Base-by-base conservation (phyloP, 92 coral and sea anemone genomes). In the Desmophyllum pertusum region DNA sequence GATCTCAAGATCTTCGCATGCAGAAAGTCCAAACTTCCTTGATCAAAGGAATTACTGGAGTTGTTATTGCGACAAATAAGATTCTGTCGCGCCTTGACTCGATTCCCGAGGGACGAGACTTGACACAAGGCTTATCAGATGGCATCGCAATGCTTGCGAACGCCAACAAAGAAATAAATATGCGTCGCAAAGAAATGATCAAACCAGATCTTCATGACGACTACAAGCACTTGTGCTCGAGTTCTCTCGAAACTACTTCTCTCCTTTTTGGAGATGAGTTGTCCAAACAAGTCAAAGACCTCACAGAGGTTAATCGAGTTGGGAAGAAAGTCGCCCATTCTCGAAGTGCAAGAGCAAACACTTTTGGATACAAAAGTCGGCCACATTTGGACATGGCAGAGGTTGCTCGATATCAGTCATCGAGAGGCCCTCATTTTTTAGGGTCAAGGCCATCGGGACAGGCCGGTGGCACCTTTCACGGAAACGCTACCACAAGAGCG, bases 161-260 rank as follows among this genome's bases (percentile, higher is more conserved):
- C 45, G 83, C 88, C 52, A 76, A 76, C 83, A 84, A 76, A 18
- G 88, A 84, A 75, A 35, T 84, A 67, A 84, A 84, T 25, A 43
- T 84, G 76, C 50, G 83, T 38, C 83, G 51, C 29, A 84, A 84
- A 65, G 75, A 83, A 27, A 18, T 73, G 71, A 83, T 63, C 74
- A 83, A 84, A 50, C 88, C 80, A 36, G 86, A 83, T 83, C 57
- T 83, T 37, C 79, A 83, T n/a, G 70, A 83, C 25, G 86, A 83
- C 30, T 83, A 55, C 77, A 83, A 83, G 69, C 80, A 83, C 62
- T 83, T 83, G 66, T 83, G 81, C 73, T 78, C 83, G 6, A 40
- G 73, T 21, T 59, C 83, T 5, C 23, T 78, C 39, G 38, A 62
- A 62, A 14, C 70, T 11, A 81, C 85, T 17, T 42, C 85, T 37